phyloP scores from a whole-genome alignment of 2,797 vertebrate species.

The Acanthurus leucopareius region DNA sequence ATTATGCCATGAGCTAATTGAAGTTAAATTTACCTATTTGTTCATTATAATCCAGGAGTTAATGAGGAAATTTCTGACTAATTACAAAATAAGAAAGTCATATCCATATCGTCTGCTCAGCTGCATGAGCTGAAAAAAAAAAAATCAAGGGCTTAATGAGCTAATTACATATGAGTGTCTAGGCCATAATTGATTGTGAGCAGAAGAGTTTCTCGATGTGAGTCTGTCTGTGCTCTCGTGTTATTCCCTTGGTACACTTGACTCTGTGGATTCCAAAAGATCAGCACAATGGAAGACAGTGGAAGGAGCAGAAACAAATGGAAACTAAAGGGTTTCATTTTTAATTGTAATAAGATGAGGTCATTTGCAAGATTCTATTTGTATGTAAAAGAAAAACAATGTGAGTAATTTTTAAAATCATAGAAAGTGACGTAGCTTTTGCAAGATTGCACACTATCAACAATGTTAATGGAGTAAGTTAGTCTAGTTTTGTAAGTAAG shows the following conservation, averaged over 20 bases:
- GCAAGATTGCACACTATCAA: not conserved
- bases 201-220: slow-evolving; percentile 64
- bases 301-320: slow-evolving; percentile 44
- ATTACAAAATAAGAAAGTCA: slow-evolving; percentile 85
- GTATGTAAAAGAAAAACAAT: not conserved
- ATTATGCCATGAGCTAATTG: slow-evolving; percentile 81
- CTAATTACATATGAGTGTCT: slow-evolving; percentile 85
- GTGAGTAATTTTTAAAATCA: slow-evolving; percentile 8
- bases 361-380: slow-evolving; percentile 9
- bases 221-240: slow-evolving; percentile 60
- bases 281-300: slow-evolving; percentile 59
- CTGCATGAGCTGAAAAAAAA: slow-evolving; percentile 70
- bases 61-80: slow-evolving; percentile 83
- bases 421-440: not conserved
- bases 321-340: slow-evolving; percentile 41
- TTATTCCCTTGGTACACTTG: slow-evolving; percentile 55
- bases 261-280: slow-evolving; percentile 64
- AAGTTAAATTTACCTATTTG: slow-evolving; percentile 85
- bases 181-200: slow-evolving; percentile 84
- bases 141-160: slow-evolving; percentile 82
- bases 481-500: not conserved
- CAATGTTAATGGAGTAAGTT: not conserved
- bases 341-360: slow-evolving; percentile 27
- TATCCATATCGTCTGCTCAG: slow-evolving; percentile 77
- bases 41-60: slow-evolving; percentile 82